Percentiles rank a stretch among this genome's conserved stretches.
These are phyloP conservation scores for Hylyphantes graminicola DNA, from an alignment of 1,140 invertebrate genomes.

Conservation along the genomic window DNA sequence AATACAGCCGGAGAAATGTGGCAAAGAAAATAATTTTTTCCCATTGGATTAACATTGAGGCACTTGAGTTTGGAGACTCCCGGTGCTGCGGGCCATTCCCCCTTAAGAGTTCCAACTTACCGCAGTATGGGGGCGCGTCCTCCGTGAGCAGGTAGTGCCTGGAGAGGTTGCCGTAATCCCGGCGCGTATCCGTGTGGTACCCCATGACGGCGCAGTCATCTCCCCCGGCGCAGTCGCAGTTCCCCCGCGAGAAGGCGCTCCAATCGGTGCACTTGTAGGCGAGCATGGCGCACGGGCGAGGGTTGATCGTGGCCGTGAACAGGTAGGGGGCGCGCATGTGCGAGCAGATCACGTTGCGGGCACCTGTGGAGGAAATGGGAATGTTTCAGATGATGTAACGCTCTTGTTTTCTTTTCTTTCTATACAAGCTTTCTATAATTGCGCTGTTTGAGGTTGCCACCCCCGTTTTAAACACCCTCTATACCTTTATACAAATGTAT, in stretches of 20 bases:
- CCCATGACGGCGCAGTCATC: constrained; percentile 9
- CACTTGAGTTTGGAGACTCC: too few species aligned
- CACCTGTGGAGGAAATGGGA: constrained; percentile 68
- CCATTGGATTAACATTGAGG: too few species aligned
- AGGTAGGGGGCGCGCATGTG: constrained; percentile 85
- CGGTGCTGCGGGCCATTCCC: too few species aligned
- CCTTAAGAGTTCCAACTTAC: constrained; percentile 20
- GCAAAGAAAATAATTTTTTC: too few species aligned
- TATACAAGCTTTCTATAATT: too few species aligned
- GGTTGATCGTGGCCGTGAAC: constrained; percentile 85
- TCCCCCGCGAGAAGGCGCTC: not conserved
- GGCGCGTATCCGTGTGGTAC: constrained; percentile 3
- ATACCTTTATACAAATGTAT: too few species aligned
- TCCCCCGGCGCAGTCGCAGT: constrained; percentile 17
- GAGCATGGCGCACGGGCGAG: constrained; percentile 49
- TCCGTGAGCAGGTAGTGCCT: constrained; percentile 24
- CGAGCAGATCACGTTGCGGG: constrained; percentile 83
- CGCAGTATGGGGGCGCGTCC: constrained; percentile 5
- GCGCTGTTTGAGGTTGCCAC: too few species aligned
- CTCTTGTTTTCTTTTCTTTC: too few species aligned
- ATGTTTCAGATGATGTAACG: too few species aligned
- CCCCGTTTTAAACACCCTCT: too few species aligned
- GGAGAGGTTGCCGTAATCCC: constrained; percentile 25
- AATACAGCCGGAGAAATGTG: too few species aligned
- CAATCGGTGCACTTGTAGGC: constrained; percentile 14